Conservation (phyloP, 2,113 vertebrate species). For the Oxygymnocypris stewartii region DNA sequence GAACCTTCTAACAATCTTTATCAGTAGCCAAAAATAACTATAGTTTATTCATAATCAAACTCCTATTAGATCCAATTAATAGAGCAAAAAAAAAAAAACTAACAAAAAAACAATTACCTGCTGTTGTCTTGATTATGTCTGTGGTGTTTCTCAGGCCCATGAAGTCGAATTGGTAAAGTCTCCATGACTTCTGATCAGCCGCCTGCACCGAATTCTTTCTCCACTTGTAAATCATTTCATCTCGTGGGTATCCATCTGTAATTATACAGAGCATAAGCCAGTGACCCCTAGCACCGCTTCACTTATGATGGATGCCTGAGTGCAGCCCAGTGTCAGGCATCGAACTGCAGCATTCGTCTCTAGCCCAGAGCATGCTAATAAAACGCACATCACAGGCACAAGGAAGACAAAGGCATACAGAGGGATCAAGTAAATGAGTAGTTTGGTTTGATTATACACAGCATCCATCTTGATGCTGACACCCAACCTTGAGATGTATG, state of each 20-base stretch:
- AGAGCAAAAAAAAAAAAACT: background rate
- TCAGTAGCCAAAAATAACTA: background rate
- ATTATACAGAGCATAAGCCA: conserved; percentile 66
- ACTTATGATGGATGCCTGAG: conserved; percentile 62
- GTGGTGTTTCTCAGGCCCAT: conserved; percentile 94
- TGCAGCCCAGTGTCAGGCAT: conserved; percentile 55
- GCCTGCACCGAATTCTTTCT: conserved; percentile 94
- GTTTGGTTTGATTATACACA: conserved; percentile 60
- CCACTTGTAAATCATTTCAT: conserved; percentile 98
- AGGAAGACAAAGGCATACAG: conserved; percentile 59
- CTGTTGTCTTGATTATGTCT: conserved; percentile 85
- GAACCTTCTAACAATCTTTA: background rate
- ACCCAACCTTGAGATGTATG: conserved; percentile 60
- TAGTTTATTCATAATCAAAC: background rate
- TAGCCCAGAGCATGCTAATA: conserved; percentile 62
- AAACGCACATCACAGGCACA: conserved; percentile 62
- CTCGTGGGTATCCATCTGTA: conserved; percentile 94
- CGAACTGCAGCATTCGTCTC: conserved; percentile 59
- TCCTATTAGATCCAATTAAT: background rate
- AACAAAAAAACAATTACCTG: conserved; percentile 76
- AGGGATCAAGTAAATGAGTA: conserved; percentile 63
- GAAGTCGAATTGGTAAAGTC: conserved; percentile 97
- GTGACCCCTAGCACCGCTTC: conserved; percentile 53
- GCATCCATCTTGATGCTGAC: conserved; percentile 60
- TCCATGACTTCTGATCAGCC: conserved; percentile 93